phyloP scores from a whole-genome alignment of 2,113 vertebrate genomes.

The Atractosteus spatula region DNA sequence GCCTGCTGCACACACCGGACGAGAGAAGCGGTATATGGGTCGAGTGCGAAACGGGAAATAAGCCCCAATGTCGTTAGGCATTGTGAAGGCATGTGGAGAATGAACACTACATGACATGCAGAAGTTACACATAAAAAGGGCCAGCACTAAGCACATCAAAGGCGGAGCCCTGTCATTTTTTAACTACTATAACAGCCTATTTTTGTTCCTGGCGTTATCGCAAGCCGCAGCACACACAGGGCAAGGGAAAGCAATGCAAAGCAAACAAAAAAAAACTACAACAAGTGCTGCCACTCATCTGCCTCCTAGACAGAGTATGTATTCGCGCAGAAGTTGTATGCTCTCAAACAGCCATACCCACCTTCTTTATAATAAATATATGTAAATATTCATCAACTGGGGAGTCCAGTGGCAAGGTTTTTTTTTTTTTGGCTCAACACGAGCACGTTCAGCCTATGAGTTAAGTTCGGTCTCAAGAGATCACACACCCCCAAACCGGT shows the following conservation, averaged over 20 bases:
- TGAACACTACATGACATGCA: too few relatives aligned
- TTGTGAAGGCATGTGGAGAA: too few relatives aligned
- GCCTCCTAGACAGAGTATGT: not conserved
- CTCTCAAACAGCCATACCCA: conserved; percentile 20
- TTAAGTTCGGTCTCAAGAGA: not conserved
- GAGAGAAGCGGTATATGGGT: too few relatives aligned
- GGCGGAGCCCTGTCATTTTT: too few relatives aligned
- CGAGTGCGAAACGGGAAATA: too few relatives aligned
- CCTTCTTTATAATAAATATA: conserved; percentile 27
- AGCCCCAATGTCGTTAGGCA: too few relatives aligned
- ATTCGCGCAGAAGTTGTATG: conserved; percentile 3
- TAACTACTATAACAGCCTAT: too few relatives aligned
- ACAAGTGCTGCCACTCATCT: not conserved
- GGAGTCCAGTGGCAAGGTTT: conserved; percentile 4
- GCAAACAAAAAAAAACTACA: not conserved
- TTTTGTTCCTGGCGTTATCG: too few relatives aligned
- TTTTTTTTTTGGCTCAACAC: conserved; percentile 4
- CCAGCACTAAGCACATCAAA: too few relatives aligned
- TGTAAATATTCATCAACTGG: conserved; percentile 3
- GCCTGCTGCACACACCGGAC: not conserved
- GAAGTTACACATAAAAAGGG: too few relatives aligned
- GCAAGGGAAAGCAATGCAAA: not conserved
- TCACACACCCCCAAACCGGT: not conserved
- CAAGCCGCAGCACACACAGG: not conserved
- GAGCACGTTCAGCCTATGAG: not conserved